These are phyloP conservation scores for Chloroclystis v-ata DNA, from an alignment of 2,888 invertebrate genomes.

Conservation along the genomic window DNA sequence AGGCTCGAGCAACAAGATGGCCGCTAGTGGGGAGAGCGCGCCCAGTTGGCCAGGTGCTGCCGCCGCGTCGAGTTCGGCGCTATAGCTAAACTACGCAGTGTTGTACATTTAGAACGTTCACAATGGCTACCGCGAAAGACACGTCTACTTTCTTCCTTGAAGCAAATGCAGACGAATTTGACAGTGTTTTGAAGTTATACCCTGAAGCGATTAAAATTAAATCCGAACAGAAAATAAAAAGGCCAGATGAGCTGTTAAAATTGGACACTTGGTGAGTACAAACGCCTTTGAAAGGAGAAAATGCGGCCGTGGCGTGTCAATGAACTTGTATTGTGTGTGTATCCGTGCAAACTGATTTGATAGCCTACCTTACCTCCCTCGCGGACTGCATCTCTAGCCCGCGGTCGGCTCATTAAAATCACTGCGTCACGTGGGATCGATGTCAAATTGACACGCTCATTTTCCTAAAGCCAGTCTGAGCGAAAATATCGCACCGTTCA, in stretches of 20 bases:
- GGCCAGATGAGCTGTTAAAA: constrained; percentile 95
- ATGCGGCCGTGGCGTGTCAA: constrained; percentile 80
- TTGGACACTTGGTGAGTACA: constrained; percentile 95
- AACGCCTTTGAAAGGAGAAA: constrained; percentile 76
- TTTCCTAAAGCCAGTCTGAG: constrained; percentile 75
- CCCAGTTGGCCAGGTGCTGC: constrained; percentile 79
- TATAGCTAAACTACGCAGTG: constrained; percentile 78
- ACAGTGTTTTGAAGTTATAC: constrained; percentile 92
- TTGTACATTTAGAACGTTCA: constrained; percentile 80
- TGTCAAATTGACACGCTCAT: constrained; percentile 81
- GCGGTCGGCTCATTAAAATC: constrained; percentile 83
- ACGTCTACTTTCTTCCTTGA: constrained; percentile 96
- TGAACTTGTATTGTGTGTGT: constrained; percentile 80
- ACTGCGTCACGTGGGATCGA: constrained; percentile 85
- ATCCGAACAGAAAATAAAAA: constrained; percentile 93
- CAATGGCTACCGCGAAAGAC: constrained; percentile 92
- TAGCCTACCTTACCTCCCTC: constrained; percentile 82
- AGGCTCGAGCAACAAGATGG: constrained; percentile 72
- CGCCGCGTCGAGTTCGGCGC: constrained; percentile 79
- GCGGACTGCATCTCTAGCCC: constrained; percentile 80
- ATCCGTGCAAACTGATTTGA: constrained; percentile 80
- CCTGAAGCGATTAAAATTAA: constrained; percentile 93
- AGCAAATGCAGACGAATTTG: constrained; percentile 91
- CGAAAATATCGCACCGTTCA: constrained; percentile 74
- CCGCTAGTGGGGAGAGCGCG: constrained; percentile 77